Conservation (phyloP, 2,888 invertebrate species). For the Troglohyphantes excavatus region DNA sequence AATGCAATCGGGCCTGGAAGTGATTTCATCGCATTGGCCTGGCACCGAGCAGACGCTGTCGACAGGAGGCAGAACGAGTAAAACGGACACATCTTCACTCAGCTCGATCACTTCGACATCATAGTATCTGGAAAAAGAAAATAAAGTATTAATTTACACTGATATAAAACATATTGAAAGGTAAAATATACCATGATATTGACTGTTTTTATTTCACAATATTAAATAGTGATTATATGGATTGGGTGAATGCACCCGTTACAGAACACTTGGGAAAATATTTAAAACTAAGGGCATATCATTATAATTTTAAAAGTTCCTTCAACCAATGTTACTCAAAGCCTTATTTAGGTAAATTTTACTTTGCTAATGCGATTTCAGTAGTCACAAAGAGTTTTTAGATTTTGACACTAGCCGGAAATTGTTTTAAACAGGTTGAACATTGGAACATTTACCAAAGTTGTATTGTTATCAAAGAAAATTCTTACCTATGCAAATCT, state of each 20-base stretch:
- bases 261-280: no score
- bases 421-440: no score
- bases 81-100: constrained; percentile 93
- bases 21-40: constrained; percentile 87
- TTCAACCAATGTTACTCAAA: no score
- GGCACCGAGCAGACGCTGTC: constrained; percentile 94
- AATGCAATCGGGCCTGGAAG: constrained; percentile 92
- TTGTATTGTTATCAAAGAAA: neutral
- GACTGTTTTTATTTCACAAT: no score
- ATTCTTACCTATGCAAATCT: constrained; percentile 81
- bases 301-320: neutral
- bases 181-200: no score
- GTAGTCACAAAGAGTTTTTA: neutral
- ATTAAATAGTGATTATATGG: no score
- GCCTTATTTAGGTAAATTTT: no score
- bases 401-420: neutral
- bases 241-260: no score
- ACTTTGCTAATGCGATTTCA: neutral
- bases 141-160: no score
- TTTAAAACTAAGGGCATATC: no score
- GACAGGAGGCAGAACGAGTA: constrained; percentile 95
- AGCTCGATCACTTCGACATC: constrained; percentile 97
- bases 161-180: no score
- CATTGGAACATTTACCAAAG: neutral
- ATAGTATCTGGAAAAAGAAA: constrained; percentile 85